Evolutionary conservation across 2,113 vertebrate genomes (phyloP), one percentile per base, ranked within the genome.

Genomic region (Corythoichthys intestinalis): DNA sequence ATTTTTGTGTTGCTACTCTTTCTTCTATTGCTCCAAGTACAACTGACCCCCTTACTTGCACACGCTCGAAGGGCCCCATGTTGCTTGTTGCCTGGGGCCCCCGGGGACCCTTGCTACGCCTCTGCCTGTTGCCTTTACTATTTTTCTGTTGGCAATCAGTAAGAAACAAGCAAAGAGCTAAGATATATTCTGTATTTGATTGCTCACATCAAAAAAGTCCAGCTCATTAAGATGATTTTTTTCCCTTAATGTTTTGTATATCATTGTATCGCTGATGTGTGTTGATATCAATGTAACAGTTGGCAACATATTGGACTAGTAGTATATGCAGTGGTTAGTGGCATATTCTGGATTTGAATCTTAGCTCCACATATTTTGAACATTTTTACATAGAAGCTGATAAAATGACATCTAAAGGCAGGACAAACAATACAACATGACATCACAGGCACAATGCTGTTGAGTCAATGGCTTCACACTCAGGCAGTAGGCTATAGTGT

Each of bases 201-300:
- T 28, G 20, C 20, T 28, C 20, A 28, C 20, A 28, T 28, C 20
- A 28, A 28, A 28, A 28, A 28, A 28, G 20, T 28, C 73, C 70
- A 71, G 44, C 68, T 78, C 66, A 72, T 57, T 74, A 72, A 61
- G 48, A 65, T 5, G 41, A 44, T 44, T 44, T 44, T 1, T 44
- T 44, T 44, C 9, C 41, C 9, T 44, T 44, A 8, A 20, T 64
- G 44, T 73, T 28, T 28, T 70, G 20, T 54, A 53, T 47, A 35
- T 72, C 41, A 46, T 44, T n/a, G 52, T 15, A 44, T 11, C 38
- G 13, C 11, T 61, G 4, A 20, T 52, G 4, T 14, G 53, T 56
- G 20, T 56, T 4, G 20, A 28, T 56, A 28, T 56, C 41, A 44
- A 44, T 44, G 9, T 34, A 56, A 28, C 28, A n/a, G n/a, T 11